Percentiles rank a stretch among this genome's conserved stretches.
Conservation (phyloP, 2,113 vertebrate genomes). For the Scophthalmus maximus region DNA sequence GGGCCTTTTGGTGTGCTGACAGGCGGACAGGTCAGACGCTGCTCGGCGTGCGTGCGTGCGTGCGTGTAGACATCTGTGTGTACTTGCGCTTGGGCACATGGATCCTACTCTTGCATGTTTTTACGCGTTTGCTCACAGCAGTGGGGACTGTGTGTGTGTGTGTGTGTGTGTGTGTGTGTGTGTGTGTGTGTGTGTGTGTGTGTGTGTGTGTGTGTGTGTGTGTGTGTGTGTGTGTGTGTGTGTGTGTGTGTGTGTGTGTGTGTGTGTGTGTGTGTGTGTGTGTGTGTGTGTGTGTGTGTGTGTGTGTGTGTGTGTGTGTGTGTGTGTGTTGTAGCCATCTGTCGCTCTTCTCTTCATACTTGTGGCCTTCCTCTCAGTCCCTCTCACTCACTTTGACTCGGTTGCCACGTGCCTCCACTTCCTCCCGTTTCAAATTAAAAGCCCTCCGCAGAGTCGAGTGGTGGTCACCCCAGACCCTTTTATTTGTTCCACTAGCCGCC, state of each 20-base stretch:
- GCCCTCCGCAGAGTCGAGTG: background rate
- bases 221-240: no score
- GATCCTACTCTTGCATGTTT: slow-evolving; percentile 48
- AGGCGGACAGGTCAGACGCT: slow-evolving; percentile 60
- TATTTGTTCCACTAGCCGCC: slow-evolving; percentile 45
- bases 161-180: slow-evolving; percentile 25
- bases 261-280: no score
- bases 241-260: no score
- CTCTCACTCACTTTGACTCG: background rate
- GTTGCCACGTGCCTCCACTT: background rate
- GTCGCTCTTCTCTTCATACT: no score
- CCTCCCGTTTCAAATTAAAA: background rate
- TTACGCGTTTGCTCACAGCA: slow-evolving; percentile 52
- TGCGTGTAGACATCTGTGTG: slow-evolving; percentile 39
- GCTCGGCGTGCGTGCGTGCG: slow-evolving; percentile 22
- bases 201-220: no score
- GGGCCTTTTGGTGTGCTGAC: slow-evolving; percentile 77
- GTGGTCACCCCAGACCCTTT: background rate
- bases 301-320: no score
- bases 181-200: no score
- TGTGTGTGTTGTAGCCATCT: no score
- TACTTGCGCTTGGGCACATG: slow-evolving; percentile 27
- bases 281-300: no score
- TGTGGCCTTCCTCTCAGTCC: background rate
- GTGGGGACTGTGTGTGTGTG: slow-evolving; percentile 21